These are phyloP conservation scores for Nothocercus julius DNA, from an alignment of 2,113 vertebrate species.

Conservation along the genomic window DNA sequence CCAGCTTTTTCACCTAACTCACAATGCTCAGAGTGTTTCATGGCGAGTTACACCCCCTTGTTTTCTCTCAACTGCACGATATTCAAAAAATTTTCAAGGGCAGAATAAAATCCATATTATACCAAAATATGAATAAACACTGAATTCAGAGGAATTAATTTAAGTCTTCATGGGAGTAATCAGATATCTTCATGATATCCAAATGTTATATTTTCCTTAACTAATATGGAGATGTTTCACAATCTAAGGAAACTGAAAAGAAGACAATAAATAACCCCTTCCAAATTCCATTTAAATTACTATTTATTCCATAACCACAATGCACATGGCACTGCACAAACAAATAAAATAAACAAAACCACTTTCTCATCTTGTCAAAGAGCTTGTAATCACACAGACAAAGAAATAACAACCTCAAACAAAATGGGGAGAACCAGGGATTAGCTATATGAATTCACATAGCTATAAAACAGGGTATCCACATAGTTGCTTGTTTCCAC, in stretches of 20 bases:
- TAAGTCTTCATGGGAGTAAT: background rate
- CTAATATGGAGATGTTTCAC: background rate
- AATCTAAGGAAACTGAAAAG: background rate
- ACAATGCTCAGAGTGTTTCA: background rate
- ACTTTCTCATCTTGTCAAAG: background rate
- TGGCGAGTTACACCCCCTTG: constrained; percentile 3
- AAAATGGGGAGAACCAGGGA: background rate
- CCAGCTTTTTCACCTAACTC: background rate
- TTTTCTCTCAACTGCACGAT: background rate
- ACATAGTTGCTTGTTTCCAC: background rate
- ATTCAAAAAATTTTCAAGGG: background rate
- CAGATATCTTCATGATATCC: background rate
- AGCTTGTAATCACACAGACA: background rate
- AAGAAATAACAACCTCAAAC: background rate
- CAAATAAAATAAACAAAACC: background rate
- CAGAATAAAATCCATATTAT: background rate
- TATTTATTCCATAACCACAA: constrained; percentile 29
- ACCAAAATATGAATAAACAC: background rate
- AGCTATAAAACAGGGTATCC: background rate
- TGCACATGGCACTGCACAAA: background rate
- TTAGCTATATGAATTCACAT: background rate
- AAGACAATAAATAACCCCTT: background rate
- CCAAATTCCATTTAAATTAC: constrained; percentile 11
- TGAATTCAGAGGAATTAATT: constrained; percentile 11
- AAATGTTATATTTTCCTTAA: constrained; percentile 25